A percentile compares a stretch with the other conserved stretches of the same genome.
phyloP scores from a whole-genome alignment of 2,113 vertebrate genomes.

The Hypocryptadius cinnamomeus region DNA sequence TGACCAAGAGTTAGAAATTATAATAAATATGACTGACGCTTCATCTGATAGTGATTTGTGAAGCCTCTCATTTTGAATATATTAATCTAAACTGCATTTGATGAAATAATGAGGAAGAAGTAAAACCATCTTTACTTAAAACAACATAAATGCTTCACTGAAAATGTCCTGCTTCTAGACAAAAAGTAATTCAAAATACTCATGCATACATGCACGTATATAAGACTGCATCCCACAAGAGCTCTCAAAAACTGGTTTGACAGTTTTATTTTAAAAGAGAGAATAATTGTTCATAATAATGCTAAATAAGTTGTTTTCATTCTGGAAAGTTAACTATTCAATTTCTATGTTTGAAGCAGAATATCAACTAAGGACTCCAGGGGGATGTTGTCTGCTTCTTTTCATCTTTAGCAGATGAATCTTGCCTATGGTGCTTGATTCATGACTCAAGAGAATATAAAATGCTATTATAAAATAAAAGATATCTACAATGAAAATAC shows the following conservation, averaged over 20 bases:
- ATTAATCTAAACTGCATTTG: not conserved
- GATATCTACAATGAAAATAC: slow-evolving; percentile 50
- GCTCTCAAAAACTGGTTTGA: not conserved
- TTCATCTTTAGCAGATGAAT: slow-evolving; percentile 54
- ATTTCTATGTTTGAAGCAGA: slow-evolving; percentile 7
- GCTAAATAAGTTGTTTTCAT: slow-evolving; percentile 30
- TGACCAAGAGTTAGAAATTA: not conserved
- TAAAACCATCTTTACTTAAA: not conserved
- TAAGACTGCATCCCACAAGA: not conserved
- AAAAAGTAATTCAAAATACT: not conserved
- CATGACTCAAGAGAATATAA: slow-evolving; percentile 47
- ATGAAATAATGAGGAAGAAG: not conserved
- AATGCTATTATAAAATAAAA: slow-evolving; percentile 57
- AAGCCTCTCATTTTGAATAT: not conserved
- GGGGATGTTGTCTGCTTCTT: slow-evolving; percentile 42
- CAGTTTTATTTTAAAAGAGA: not conserved
- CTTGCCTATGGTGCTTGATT: slow-evolving; percentile 48
- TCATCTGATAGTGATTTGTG: not conserved
- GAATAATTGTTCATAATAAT: slow-evolving; percentile 29
- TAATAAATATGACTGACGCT: not conserved
- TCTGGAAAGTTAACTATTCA: slow-evolving; percentile 38
- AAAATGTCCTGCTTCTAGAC: not conserved
- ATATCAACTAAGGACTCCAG: slow-evolving; percentile 40
- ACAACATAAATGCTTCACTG: not conserved
- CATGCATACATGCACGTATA: fast-evolving